Conservation (phyloP, 2,888 invertebrate genomes). For the Macaria liturata region DNA sequence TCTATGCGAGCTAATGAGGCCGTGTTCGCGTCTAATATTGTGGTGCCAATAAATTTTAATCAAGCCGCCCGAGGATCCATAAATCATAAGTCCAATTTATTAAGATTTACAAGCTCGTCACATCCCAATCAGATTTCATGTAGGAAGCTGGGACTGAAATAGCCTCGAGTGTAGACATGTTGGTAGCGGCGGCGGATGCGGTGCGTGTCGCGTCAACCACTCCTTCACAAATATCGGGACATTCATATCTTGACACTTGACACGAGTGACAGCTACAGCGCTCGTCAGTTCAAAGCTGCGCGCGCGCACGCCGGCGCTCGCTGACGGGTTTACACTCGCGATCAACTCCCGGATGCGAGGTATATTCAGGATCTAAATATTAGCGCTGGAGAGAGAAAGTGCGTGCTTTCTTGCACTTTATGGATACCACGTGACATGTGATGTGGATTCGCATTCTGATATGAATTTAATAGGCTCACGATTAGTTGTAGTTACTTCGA, state of each 20-base stretch:
- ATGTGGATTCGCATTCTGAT: slow-evolving; percentile 52
- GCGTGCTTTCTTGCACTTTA: slow-evolving; percentile 54
- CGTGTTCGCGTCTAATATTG: too few relatives aligned
- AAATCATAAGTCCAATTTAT: slow-evolving; percentile 3
- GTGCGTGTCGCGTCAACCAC: slow-evolving; percentile 70
- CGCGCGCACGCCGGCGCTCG: slow-evolving; percentile 49
- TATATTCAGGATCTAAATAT: slow-evolving; percentile 70
- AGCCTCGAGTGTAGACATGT: slow-evolving; percentile 33
- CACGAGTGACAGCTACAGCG: slow-evolving; percentile 4
- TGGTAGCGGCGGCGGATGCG: slow-evolving; percentile 61
- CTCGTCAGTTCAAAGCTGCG: slow-evolving; percentile 35
- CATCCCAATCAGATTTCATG: slow-evolving; percentile 18
- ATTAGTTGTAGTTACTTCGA: too few relatives aligned
- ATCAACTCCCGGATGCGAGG: slow-evolving; percentile 71
- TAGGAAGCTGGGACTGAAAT: slow-evolving; percentile 52
- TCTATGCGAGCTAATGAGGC: too few relatives aligned
- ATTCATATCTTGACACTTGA: slow-evolving; percentile 75
- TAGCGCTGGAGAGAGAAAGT: slow-evolving; percentile 48
- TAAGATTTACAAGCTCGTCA: slow-evolving; percentile 21
- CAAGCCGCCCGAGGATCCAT: neutral
- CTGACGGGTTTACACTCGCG: slow-evolving; percentile 69
- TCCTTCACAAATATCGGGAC: slow-evolving; percentile 76
- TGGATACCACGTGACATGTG: slow-evolving; percentile 59
- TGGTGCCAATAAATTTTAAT: slow-evolving; percentile 2
- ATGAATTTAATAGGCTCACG: slow-evolving; percentile 39